Evolutionary conservation across 2,888 invertebrate species (phyloP).

Genomic region (Hyposoter didymator): DNA sequence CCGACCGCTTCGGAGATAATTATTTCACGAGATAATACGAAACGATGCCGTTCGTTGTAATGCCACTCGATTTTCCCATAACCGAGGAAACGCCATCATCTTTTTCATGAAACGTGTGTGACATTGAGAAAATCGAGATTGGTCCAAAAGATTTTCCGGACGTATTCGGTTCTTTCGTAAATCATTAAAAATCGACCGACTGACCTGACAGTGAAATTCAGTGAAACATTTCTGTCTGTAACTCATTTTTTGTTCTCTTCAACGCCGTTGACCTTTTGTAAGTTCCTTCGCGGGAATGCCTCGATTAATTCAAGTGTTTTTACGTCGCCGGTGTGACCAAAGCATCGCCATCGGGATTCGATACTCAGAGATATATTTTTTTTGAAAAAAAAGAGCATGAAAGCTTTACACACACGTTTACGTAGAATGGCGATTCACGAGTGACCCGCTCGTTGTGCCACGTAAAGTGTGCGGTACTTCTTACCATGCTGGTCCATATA

Average conservation of each 20-base stretch:
- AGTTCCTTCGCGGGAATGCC: constrained; percentile 81
- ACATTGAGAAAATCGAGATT: neutral
- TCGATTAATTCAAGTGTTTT: constrained; percentile 84
- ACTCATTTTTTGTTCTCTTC: constrained; percentile 19
- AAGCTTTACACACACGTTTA: constrained; percentile 47
- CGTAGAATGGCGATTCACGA: constrained; percentile 53
- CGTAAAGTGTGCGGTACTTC: constrained; percentile 33
- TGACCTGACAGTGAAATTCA: no score
- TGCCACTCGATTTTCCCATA: constrained; percentile 5
- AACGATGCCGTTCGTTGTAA: constrained; percentile 57
- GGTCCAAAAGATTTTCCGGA: neutral
- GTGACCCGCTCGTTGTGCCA: constrained; percentile 22
- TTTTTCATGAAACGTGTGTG: neutral
- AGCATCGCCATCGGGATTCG: neutral
- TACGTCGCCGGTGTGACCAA: constrained; percentile 71
- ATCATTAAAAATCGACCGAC: constrained; percentile 10
- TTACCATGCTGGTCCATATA: constrained; percentile 22
- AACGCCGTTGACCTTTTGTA: constrained; percentile 82
- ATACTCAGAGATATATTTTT: neutral
- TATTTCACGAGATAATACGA: constrained; percentile 40
- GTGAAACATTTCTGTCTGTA: constrained; percentile 67
- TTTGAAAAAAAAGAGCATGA: constrained; percentile 26
- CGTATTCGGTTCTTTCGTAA: neutral
- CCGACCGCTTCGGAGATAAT: constrained; percentile 30
- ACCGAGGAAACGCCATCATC: no score